phyloP scores from a whole-genome alignment of 1,140 invertebrate species.

The Nephila pilipes region DNA sequence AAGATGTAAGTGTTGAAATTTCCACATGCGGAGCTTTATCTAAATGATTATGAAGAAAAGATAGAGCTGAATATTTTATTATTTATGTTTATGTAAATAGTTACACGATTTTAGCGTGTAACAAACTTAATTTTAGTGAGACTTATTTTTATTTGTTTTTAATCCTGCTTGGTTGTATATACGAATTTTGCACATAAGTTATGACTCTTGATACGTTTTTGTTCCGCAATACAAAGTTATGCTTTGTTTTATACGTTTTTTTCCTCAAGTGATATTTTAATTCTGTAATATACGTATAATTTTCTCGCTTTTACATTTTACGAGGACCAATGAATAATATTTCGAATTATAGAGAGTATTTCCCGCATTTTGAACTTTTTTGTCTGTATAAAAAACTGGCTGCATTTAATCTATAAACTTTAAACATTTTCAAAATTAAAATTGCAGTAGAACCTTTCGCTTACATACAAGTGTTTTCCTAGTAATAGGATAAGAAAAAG shows the following conservation, averaged over 20 bases:
- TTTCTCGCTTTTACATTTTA: neutral
- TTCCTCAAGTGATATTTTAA: constrained; percentile 38
- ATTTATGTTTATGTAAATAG: constrained; percentile 56
- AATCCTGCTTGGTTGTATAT: neutral
- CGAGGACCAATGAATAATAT: constrained; percentile 36
- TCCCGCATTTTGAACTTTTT: neutral
- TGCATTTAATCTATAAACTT: neutral
- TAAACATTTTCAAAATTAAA: neutral
- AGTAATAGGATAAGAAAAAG: neutral
- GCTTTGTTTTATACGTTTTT: constrained; percentile 8
- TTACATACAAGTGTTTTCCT: neutral
- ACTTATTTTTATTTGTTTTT: constrained; percentile 2
- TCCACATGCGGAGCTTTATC: constrained; percentile 29
- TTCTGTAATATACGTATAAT: constrained; percentile 46
- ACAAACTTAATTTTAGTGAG: constrained; percentile 52
- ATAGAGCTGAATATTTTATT: constrained; percentile 20
- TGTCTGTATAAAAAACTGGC: neutral
- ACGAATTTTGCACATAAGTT: neutral
- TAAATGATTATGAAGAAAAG: constrained; percentile 4
- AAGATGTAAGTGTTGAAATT: neutral
- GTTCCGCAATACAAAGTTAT: constrained; percentile 22
- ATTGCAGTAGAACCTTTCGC: neutral
- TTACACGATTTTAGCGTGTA: constrained; percentile 15
- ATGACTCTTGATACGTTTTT: neutral
- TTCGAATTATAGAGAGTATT: constrained; percentile 13